A percentile compares a stretch with the other conserved stretches of the same genome.
These are phyloP conservation scores for Periplaneta americana DNA, from an alignment of 1,140 invertebrate species.

Conservation along the genomic window DNA sequence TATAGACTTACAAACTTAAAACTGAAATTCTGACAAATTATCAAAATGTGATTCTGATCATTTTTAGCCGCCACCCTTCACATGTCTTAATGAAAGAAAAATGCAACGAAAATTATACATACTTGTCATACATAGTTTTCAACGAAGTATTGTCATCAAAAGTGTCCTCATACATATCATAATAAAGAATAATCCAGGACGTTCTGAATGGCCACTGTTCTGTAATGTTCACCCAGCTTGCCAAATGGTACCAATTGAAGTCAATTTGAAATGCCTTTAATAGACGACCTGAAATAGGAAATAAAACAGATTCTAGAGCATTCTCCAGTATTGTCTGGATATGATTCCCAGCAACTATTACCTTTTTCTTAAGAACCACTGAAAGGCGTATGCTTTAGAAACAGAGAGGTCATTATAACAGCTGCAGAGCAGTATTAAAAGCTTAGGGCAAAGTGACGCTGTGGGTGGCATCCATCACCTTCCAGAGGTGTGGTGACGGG, in stretches of 20 bases:
- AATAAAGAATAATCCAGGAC: conserved; percentile 94
- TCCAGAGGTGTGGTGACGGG: too few species aligned
- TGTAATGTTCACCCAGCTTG: conserved; percentile 96
- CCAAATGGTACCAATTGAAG: conserved; percentile 97
- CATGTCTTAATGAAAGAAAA: not conserved
- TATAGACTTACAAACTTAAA: too few species aligned
- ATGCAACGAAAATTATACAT: conserved; percentile 30
- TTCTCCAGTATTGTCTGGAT: not conserved
- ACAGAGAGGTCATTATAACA: too few species aligned
- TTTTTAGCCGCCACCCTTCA: too few species aligned
- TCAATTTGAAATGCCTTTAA: conserved; percentile 98
- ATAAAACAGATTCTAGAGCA: not conserved
- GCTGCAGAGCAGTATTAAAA: too few species aligned
- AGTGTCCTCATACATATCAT: conserved; percentile 81
- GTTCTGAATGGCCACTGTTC: conserved; percentile 98
- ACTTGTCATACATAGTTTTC: conserved; percentile 91
- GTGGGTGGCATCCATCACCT: too few species aligned
- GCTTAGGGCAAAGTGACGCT: too few species aligned
- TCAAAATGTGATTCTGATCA: too few species aligned
- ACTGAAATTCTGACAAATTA: too few species aligned
- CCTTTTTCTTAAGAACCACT: too few species aligned
- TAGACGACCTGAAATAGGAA: conserved; percentile 66
- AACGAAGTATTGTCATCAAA: conserved; percentile 82
- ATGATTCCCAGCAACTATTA: too few species aligned
- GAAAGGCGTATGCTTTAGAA: too few species aligned